Base-by-base conservation (phyloP, 2,888 invertebrate species). In the Allygus modestus region DNA sequence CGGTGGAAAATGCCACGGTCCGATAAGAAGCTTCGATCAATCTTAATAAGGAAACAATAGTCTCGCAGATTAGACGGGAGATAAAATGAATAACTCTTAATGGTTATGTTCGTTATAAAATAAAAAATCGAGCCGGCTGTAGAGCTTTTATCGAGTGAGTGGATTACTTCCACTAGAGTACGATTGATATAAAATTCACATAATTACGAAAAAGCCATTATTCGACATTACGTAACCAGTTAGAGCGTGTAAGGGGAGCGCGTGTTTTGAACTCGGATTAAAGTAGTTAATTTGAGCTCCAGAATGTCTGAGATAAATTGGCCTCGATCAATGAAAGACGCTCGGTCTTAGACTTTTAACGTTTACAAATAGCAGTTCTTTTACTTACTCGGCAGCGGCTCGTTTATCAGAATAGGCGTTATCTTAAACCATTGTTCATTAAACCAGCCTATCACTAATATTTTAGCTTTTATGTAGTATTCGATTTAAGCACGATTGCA, bases 341-440 rank as follows among this genome's bases (percentile, higher is more conserved):
- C n/a, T 58, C 58, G 20, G 58, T 28, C 65, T 65, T 31, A 65
- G 54, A 65, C 65, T 31, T 26, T 65, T 65, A 65, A 28, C 65
- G 31, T 28, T 65, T 65, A 65, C 65, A 65, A 65, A 65, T 31
- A 65, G 65, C 65, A 31, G 65, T 65, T 28, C 65, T 65, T 65
- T 54, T 54, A 54, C 54, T 54, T 23, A 54, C 54, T 54, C 9
- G 20, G 46, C 12, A 11, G 20, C 7, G 54, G 54, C 20, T 23
- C 54, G 54, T 54, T 54, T 23, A 23, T 54, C 54, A 54, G 54
- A 23, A 54, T 54, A 23, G 2, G 11, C 1, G 54, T 54, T 54
- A 15, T 11, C 17, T 46, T 46, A 46, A 54, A 23, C 11, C 54
- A 54, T 54, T n/a, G 2, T 11, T 54, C 46, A 12, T 46, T 46